A percentile compares a stretch with the other conserved stretches of the same genome.
These are phyloP conservation scores for Calidris pygmaea DNA, from an alignment of 2,113 vertebrate species.

Conservation along the genomic window DNA sequence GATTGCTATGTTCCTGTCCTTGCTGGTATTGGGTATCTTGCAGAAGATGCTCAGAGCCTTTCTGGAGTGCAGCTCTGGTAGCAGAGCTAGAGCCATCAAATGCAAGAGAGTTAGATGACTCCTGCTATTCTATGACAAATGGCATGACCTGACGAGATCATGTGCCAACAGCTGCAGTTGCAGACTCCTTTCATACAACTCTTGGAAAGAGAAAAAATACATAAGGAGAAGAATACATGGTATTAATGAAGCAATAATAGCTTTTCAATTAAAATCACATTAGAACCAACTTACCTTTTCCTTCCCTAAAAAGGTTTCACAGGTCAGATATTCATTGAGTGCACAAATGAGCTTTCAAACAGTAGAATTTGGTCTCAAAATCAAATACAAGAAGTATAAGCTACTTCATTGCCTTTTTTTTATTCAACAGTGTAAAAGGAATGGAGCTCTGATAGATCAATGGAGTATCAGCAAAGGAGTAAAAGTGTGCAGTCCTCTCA, in stretches of 20 bases:
- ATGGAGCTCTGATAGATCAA: not conserved
- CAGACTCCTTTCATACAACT: not conserved
- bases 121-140: not conserved
- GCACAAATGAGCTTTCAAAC: not conserved
- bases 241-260: not conserved
- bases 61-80: not conserved
- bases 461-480: not conserved
- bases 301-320: not conserved
- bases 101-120: not conserved
- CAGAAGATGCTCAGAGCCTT: not conserved
- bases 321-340: not conserved
- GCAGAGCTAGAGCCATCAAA: not conserved
- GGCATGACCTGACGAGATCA: not conserved
- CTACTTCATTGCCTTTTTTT: not conserved
- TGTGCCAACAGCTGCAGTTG: not conserved
- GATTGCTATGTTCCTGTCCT: not conserved
- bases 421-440: not conserved
- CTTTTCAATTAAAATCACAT: not conserved
- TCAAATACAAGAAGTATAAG: not conserved
- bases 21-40: not conserved
- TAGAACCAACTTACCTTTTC: not conserved
- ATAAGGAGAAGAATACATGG: not conserved
- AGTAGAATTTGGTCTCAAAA: not conserved
- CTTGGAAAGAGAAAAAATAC: not conserved
- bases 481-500: not conserved